These are phyloP conservation scores for Ornithoptera priamus DNA, from an alignment of 2,888 invertebrate species.

Conservation along the genomic window DNA sequence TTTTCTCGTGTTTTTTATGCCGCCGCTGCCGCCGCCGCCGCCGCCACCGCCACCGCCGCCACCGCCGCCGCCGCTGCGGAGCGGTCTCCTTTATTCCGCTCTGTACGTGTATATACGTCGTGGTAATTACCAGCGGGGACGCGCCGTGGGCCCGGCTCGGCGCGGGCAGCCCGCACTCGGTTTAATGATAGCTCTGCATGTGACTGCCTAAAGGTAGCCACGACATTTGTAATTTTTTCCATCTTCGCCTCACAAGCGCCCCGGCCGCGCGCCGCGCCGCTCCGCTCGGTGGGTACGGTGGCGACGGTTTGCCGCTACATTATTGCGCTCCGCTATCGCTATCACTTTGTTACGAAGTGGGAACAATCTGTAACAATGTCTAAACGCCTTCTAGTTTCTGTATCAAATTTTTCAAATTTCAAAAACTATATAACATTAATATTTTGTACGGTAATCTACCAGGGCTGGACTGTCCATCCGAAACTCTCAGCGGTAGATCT, in stretches of 20 bases:
- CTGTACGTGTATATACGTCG: conserved; percentile 67
- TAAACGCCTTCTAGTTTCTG: too few relatives aligned
- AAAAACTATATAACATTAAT: too few relatives aligned
- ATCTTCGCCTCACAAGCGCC: background rate
- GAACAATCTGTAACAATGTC: too few relatives aligned
- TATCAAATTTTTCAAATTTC: too few relatives aligned
- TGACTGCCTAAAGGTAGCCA: conserved; percentile 70
- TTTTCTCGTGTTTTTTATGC: conserved; percentile 78
- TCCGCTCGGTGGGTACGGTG: too few relatives aligned
- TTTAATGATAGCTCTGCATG: conserved; percentile 77
- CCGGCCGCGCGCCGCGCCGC: background rate
- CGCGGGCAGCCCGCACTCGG: conserved; percentile 67
- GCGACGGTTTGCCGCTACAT: too few relatives aligned
- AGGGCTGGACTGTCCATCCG: too few relatives aligned
- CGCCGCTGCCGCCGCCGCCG: conserved; percentile 75
- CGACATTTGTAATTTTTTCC: conserved; percentile 60
- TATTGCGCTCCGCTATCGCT: too few relatives aligned
- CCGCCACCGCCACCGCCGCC: conserved; percentile 58
- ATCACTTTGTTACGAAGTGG: too few relatives aligned
- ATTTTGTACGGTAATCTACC: too few relatives aligned
- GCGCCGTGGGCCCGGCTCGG: conserved; percentile 51
- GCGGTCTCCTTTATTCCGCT: conserved; percentile 75
- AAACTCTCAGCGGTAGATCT: background rate
- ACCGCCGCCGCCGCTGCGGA: conserved; percentile 58
- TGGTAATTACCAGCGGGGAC: conserved; percentile 78